Percentiles rank a stretch among this genome's conserved stretches.
phyloP scores from a whole-genome alignment of 2,113 vertebrate species.

The Ginglymostoma cirratum region DNA sequence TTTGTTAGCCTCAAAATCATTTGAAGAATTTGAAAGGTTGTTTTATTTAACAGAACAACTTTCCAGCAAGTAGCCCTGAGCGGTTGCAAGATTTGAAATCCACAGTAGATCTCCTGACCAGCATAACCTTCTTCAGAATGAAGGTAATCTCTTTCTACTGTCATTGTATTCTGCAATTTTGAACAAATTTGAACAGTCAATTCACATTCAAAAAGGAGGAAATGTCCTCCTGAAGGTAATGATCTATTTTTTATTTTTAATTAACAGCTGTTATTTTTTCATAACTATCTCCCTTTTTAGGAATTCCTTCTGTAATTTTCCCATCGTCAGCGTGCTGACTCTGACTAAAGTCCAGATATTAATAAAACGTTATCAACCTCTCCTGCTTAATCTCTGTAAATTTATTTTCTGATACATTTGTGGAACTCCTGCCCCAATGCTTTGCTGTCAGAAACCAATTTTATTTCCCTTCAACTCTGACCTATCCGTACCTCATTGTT shows the following conservation, averaged over 20 bases:
- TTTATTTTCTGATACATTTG: neutral
- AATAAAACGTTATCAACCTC: neutral
- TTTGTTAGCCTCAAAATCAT: neutral
- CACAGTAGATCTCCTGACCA: slow-evolving; percentile 93
- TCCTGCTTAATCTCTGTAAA: neutral
- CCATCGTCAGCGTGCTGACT: neutral
- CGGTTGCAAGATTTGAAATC: slow-evolving; percentile 92
- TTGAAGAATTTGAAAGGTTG: slow-evolving; percentile 32
- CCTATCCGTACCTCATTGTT: neutral
- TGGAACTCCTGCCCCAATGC: no score
- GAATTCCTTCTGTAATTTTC: neutral
- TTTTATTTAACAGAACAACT: slow-evolving; percentile 78
- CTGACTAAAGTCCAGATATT: neutral
- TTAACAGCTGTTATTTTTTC: neutral
- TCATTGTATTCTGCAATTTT: neutral
- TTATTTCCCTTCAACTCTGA: neutral
- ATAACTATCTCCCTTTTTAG: neutral
- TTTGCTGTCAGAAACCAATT: no score
- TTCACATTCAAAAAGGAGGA: neutral
- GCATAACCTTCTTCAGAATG: slow-evolving; percentile 99
- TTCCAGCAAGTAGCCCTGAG: slow-evolving; percentile 87
- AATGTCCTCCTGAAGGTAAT: neutral
- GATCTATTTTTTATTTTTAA: neutral
- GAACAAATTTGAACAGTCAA: neutral
- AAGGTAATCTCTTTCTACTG: slow-evolving; percentile 63